phyloP scores from a whole-genome alignment of 1,140 invertebrate species.

The Mesaphorura yosii region DNA sequence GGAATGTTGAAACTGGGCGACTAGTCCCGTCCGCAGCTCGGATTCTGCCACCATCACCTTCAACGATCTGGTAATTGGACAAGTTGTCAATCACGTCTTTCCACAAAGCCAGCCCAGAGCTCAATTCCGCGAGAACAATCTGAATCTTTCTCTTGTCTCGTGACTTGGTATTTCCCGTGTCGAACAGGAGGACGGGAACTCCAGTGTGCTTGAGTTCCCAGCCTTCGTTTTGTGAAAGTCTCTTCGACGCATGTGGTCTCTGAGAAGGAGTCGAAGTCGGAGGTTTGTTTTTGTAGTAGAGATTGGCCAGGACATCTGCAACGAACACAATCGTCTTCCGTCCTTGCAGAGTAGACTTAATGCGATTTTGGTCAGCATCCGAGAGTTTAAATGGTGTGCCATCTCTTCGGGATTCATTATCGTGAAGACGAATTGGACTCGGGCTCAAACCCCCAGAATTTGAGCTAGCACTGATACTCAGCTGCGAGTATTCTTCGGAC shows the following conservation, averaged over 20 bases:
- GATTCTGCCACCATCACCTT: slow-evolving; percentile 32
- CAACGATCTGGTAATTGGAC: slow-evolving; percentile 46
- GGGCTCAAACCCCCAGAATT: slow-evolving; percentile 2
- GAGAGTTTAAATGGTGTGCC: slow-evolving; percentile 39
- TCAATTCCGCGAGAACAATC: slow-evolving; percentile 65
- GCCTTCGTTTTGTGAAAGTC: slow-evolving; percentile 33
- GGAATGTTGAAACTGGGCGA: slow-evolving; percentile 47
- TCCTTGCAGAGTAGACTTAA: slow-evolving; percentile 66
- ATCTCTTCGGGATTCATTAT: background rate
- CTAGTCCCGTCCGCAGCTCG: background rate
- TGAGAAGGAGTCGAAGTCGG: slow-evolving; percentile 35
- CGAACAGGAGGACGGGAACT: slow-evolving; percentile 65
- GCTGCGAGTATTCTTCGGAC: slow-evolving; percentile 22
- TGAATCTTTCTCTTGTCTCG: slow-evolving; percentile 58
- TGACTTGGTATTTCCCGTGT: slow-evolving; percentile 59
- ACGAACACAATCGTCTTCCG: slow-evolving; percentile 68
- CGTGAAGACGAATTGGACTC: background rate
- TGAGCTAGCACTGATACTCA: slow-evolving; percentile 4
- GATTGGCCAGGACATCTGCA: slow-evolving; percentile 63
- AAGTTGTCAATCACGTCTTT: slow-evolving; percentile 61
- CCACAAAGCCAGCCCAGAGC: slow-evolving; percentile 76
- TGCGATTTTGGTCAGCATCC: slow-evolving; percentile 57
- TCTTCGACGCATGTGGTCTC: slow-evolving; percentile 3
- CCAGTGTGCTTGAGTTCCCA: slow-evolving; percentile 70
- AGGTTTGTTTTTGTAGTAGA: slow-evolving; percentile 51